Conservation (phyloP, 92 coral and sea anemone species). For the Phenganax marumi region DNA sequence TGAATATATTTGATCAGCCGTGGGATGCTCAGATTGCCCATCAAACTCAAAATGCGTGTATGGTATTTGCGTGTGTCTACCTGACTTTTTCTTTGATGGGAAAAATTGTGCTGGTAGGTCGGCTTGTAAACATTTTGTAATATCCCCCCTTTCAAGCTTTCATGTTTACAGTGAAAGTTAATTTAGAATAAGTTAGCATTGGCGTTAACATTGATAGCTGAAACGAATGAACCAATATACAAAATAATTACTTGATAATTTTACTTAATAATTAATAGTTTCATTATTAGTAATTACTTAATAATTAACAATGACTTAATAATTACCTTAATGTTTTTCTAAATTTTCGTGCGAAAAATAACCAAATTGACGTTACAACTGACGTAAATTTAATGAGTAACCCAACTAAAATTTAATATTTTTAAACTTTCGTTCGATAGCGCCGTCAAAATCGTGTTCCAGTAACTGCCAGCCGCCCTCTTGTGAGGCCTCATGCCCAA, state of each 20-base stretch:
- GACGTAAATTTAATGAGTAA: not conserved
- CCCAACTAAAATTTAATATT: not conserved
- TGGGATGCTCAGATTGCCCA: slow-evolving; percentile 75
- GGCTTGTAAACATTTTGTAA: not conserved
- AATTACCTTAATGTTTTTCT: too few species aligned
- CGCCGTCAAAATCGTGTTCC: slow-evolving; percentile 46
- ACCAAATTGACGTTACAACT: too few species aligned
- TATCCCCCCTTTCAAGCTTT: not conserved
- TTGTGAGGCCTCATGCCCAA: slow-evolving; percentile 59
- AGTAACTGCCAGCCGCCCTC: slow-evolving; percentile 34
- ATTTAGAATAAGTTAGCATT: not conserved
- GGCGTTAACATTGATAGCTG: too few species aligned
- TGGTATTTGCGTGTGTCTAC: slow-evolving; percentile 81
- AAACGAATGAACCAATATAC: too few species aligned
- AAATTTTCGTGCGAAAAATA: too few species aligned
- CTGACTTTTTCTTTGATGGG: slow-evolving; percentile 83
- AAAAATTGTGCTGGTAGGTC: slow-evolving; percentile 82
- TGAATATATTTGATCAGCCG: slow-evolving; percentile 34
- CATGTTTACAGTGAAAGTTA: not conserved
- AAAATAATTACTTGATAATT: too few species aligned
- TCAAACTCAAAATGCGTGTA: slow-evolving; percentile 78
- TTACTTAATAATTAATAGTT: too few species aligned
- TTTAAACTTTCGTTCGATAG: slow-evolving; percentile 2
- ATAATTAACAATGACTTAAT: too few species aligned
- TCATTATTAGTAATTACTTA: too few species aligned